These are phyloP conservation scores for Ormia ochracea DNA, from an alignment of 2,888 invertebrate species.

Conservation along the genomic window DNA sequence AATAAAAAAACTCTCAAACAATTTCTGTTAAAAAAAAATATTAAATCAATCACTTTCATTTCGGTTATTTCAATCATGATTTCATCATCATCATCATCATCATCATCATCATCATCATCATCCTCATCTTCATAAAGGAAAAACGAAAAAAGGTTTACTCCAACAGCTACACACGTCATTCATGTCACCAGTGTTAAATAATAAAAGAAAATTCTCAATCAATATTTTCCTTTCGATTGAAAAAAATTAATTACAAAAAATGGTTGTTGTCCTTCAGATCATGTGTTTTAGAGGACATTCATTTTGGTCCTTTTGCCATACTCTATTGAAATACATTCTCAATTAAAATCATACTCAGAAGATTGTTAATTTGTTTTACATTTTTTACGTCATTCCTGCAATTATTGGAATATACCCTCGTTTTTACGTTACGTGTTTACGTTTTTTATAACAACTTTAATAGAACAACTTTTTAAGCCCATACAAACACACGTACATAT, in stretches of 20 bases:
- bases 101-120: constrained; percentile 1
- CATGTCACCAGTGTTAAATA: constrained; percentile 37
- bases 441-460: no score
- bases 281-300: constrained; percentile 26
- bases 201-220: constrained; percentile 48
- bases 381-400: background rate
- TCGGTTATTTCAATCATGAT: background rate
- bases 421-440: no score
- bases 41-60: constrained; percentile 60
- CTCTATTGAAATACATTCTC: constrained; percentile 34
- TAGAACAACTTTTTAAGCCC: no score
- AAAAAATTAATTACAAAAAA: constrained; percentile 59
- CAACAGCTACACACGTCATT: constrained; percentile 41
- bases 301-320: background rate
- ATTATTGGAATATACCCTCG: background rate
- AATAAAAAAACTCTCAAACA: background rate
- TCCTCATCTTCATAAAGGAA: background rate
- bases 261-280: constrained; percentile 6
- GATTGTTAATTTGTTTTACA: background rate
- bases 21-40: constrained; percentile 1
- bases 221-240: constrained; percentile 41
- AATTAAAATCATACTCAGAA: constrained; percentile 44
- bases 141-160: background rate
- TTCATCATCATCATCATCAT: background rate
- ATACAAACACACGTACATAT: no score